phyloP scores from a whole-genome alignment of 2,113 vertebrate genomes.

The Erpornis zantholeuca region DNA sequence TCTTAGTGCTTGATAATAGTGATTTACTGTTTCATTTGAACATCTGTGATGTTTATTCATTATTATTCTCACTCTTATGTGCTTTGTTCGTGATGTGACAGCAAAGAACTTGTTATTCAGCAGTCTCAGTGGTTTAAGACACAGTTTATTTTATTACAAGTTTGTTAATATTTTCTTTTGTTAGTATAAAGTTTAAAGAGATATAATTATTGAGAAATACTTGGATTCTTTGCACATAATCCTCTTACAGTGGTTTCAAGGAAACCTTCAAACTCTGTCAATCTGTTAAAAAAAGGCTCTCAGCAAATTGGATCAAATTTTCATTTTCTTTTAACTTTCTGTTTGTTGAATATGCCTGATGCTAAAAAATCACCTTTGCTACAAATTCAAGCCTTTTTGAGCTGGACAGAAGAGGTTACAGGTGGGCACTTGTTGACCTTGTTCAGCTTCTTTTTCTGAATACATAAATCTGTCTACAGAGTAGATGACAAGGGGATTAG shows the following conservation, averaged over 20 bases:
- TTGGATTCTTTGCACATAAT: neutral
- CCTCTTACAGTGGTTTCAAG: neutral
- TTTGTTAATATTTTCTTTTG: neutral
- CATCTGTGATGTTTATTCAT: slow-evolving; percentile 23
- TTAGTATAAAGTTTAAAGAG: neutral
- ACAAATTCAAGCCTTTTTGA: neutral
- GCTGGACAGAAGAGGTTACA: neutral
- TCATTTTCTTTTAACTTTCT: neutral
- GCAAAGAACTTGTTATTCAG: neutral
- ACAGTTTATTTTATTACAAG: neutral
- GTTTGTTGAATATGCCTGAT: neutral
- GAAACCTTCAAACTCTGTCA: neutral
- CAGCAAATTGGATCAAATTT: neutral
- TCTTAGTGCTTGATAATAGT: slow-evolving; percentile 3
- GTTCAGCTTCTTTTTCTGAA: neutral
- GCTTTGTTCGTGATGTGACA: neutral
- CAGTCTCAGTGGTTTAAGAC: neutral
- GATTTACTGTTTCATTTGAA: slow-evolving; percentile 30
- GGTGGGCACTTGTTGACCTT: neutral
- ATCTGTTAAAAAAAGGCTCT: neutral
- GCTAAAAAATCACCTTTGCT: neutral
- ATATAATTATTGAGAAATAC: neutral
- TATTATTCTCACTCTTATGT: neutral
- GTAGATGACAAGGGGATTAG: neutral
- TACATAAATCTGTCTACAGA: neutral